Conservation (phyloP, 2,888 invertebrate genomes). For the Calameuta filiformis region DNA sequence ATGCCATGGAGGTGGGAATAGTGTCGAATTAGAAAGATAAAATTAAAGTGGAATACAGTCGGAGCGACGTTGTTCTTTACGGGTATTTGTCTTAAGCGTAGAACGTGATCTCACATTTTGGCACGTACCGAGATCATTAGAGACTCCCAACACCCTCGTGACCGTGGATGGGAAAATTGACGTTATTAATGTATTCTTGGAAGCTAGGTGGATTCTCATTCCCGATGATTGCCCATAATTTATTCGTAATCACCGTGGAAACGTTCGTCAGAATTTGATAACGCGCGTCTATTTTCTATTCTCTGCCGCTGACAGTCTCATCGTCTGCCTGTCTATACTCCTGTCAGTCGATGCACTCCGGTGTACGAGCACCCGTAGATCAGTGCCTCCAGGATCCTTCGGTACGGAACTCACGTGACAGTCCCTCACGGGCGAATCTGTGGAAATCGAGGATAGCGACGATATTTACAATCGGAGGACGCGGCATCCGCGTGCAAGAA, state of each 20-base stretch:
- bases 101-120: conserved; percentile 44
- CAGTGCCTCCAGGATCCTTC: neutral
- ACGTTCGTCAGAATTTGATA: conserved; percentile 39
- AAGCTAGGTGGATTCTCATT: conserved; percentile 48
- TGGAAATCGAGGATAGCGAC: neutral
- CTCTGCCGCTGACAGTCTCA: neutral
- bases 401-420: neutral
- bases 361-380: neutral
- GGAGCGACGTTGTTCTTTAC: neutral
- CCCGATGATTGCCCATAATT: conserved; percentile 55
- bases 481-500: neutral
- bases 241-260: conserved; percentile 47
- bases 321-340: neutral
- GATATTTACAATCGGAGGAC: neutral
- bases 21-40: neutral
- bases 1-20: neutral
- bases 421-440: neutral
- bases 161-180: conserved; percentile 38
- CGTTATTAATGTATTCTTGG: conserved; percentile 58
- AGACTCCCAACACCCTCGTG: conserved; percentile 30
- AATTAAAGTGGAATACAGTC: neutral
- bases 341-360: neutral
- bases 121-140: conserved; percentile 53
- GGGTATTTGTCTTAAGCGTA: neutral
- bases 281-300: conserved; percentile 14